Percentiles rank a stretch among this genome's conserved stretches.
Conservation (phyloP, 2,888 invertebrate species). For the Elmis aenea region DNA sequence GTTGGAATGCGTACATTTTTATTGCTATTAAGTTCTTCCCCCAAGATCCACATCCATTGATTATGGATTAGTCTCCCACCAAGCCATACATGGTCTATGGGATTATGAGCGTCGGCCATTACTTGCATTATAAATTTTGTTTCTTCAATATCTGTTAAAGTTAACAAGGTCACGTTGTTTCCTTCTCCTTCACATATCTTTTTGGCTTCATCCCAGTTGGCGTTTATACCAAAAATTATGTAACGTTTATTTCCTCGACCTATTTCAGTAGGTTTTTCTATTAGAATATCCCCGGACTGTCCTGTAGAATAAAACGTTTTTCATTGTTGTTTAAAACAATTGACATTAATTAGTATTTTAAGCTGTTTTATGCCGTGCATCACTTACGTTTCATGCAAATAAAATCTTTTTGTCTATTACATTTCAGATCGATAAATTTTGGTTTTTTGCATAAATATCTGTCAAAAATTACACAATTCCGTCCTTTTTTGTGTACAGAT, state of each 20-base stretch:
- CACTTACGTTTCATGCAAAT: slow-evolving; percentile 45
- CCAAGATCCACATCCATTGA: slow-evolving; percentile 9
- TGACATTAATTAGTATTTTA: neutral
- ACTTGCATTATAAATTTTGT: slow-evolving; percentile 11
- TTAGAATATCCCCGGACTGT: neutral
- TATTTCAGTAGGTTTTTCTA: neutral
- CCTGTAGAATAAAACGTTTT: slow-evolving; percentile 5
- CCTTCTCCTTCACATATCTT: slow-evolving; percentile 5
- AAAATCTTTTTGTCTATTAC: slow-evolving; percentile 51
- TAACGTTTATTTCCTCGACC: slow-evolving; percentile 26
- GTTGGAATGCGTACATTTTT: neutral
- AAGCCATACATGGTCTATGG: slow-evolving; percentile 48
- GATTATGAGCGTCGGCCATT: slow-evolving; percentile 11
- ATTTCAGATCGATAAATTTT: slow-evolving; percentile 49
- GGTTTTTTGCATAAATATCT: slow-evolving; percentile 46
- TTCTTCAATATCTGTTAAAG: slow-evolving; percentile 6
- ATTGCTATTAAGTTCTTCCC: slow-evolving; percentile 9
- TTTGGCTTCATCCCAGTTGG: slow-evolving; percentile 28
- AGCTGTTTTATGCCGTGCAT: neutral
- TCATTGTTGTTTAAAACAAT: no score
- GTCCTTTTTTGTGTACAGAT: slow-evolving; percentile 29
- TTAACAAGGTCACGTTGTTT: slow-evolving; percentile 5
- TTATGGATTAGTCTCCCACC: slow-evolving; percentile 42
- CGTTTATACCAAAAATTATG: slow-evolving; percentile 29
- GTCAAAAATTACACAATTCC: slow-evolving; percentile 50